A percentile compares a stretch with the other conserved stretches of the same genome.
phyloP scores from a whole-genome alignment of 1,140 invertebrate species.

The Melipona quadrifasciata region DNA sequence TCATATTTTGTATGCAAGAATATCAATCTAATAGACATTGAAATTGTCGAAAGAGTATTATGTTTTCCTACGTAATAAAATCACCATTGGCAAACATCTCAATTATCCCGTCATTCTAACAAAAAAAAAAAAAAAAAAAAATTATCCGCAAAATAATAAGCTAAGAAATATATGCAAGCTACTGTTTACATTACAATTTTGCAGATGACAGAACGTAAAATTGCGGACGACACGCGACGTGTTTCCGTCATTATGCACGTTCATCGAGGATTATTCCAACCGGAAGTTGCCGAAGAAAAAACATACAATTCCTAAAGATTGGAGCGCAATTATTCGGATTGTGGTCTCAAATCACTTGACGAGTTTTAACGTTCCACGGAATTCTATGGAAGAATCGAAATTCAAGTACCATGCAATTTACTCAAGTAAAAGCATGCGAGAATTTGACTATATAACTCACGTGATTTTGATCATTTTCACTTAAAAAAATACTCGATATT shows the following conservation, averaged over 20 bases:
- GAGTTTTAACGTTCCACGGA: neutral
- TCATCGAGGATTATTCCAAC: slow-evolving; percentile 16
- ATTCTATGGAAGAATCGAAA: neutral
- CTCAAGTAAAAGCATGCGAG: neutral
- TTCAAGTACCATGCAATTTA: neutral
- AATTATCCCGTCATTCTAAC: neutral
- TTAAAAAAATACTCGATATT: neutral
- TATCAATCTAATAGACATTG: neutral
- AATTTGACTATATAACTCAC: neutral
- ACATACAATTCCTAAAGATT: slow-evolving; percentile 36
- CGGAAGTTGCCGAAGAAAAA: slow-evolving; percentile 39
- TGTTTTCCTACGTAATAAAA: neutral
- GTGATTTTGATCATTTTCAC: neutral
- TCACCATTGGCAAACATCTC: neutral
- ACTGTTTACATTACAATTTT: slow-evolving; percentile 2
- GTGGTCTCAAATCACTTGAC: slow-evolving; percentile 12
- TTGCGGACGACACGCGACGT: neutral
- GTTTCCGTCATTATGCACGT: neutral
- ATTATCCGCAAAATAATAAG: neutral
- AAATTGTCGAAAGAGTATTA: neutral
- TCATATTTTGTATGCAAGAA: neutral
- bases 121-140: too few species aligned
- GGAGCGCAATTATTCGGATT: slow-evolving; percentile 29
- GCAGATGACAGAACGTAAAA: neutral
- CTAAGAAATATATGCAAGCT: neutral